Conservation (phyloP, 2,888 invertebrate species). For the Pristionchus fissidentatus region DNA sequence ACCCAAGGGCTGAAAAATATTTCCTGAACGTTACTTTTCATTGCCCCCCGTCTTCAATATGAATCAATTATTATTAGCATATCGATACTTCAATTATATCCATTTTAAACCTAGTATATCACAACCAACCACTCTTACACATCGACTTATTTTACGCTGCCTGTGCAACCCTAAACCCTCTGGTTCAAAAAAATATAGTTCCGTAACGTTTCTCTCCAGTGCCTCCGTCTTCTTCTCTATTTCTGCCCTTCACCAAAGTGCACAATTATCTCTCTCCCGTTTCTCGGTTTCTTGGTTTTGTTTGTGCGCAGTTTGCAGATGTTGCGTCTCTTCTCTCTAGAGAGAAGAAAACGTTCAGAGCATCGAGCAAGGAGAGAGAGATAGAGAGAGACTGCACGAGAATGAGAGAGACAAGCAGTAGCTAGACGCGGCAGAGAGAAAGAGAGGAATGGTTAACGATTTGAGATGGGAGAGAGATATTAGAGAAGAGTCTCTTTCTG, state of each 20-base stretch:
- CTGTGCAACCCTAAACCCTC: too few species aligned
- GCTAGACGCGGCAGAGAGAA: neutral
- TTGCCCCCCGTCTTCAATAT: too few species aligned
- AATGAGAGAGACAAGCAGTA: neutral
- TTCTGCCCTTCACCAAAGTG: neutral
- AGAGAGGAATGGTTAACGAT: too few species aligned
- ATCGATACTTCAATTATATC: too few species aligned
- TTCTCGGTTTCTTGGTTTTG: neutral
- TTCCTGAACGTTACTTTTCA: too few species aligned
- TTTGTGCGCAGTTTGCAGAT: slow-evolving; percentile 17
- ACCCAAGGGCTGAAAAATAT: too few species aligned
- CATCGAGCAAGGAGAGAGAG: too few species aligned
- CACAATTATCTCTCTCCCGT: neutral
- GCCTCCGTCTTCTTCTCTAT: neutral
- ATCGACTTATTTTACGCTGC: too few species aligned
- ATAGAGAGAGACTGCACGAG: neutral
- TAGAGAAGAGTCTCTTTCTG: too few species aligned
- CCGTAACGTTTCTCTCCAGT: neutral
- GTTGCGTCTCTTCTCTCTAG: neutral
- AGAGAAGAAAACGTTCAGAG: slow-evolving; percentile 1
- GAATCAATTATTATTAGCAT: too few species aligned
- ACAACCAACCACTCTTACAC: too few species aligned
- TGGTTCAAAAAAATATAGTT: neutral
- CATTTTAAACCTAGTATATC: too few species aligned
- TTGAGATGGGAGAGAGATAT: slow-evolving; percentile 18